Evolutionary conservation across 2,888 invertebrate genomes (phyloP).

Genomic region (Andrena hattorfiana): DNA sequence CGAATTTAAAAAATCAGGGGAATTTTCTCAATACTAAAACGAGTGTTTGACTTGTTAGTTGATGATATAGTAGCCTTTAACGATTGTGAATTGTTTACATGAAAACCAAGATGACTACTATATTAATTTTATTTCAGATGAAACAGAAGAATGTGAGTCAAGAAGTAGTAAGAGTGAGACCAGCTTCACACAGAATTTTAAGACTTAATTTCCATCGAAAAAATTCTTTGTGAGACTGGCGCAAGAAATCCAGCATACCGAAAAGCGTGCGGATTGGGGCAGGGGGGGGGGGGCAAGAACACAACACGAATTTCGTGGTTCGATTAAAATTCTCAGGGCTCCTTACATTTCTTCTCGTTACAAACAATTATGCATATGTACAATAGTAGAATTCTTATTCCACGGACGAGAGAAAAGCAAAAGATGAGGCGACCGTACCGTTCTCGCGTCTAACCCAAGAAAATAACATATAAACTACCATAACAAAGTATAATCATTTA

Average conservation of each 20-base stretch:
- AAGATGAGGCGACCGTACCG: constrained; percentile 1
- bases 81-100: neutral
- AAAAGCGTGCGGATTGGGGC: neutral
- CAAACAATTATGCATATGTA: constrained; percentile 36
- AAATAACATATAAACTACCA: constrained; percentile 62
- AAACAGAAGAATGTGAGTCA: neutral
- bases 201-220: neutral
- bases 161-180: neutral
- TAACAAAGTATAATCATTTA: constrained; percentile 67
- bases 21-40: neutral
- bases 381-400: constrained; percentile 1
- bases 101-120: neutral
- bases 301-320: neutral
- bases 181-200: constrained; percentile 14
- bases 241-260: neutral
- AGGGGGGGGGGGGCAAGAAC: constrained; percentile 5
- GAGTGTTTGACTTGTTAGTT: no score
- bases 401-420: neutral
- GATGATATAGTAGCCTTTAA: no score
- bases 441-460: constrained; percentile 13
- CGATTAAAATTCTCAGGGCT: constrained; percentile 59
- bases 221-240: constrained; percentile 11
- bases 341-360: constrained; percentile 39
- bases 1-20: neutral
- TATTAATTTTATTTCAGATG: neutral